phyloP scores from a whole-genome alignment of 2,888 invertebrate species.

The Scaptomyza caliginosa region DNA sequence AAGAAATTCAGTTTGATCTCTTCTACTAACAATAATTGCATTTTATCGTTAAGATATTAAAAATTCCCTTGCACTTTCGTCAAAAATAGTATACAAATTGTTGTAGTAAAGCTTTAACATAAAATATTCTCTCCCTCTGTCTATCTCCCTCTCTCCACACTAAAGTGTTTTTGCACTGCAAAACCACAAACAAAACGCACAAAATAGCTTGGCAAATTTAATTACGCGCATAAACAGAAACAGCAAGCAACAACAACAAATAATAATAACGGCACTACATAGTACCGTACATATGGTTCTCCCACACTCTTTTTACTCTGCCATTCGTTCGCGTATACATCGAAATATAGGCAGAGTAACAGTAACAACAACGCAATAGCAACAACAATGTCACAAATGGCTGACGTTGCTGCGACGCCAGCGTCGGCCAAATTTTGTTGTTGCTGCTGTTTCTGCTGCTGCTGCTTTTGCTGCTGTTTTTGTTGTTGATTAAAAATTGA shows the following conservation, averaged over 20 bases:
- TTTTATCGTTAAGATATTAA: too few relatives aligned
- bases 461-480: slow-evolving; percentile 20
- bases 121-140: neutral
- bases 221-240: slow-evolving; percentile 61
- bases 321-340: neutral
- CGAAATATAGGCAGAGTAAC: slow-evolving; percentile 8
- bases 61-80: neutral
- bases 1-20: too few relatives aligned
- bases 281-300: neutral
- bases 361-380: slow-evolving; percentile 3
- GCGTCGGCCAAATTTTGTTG: slow-evolving; percentile 12
- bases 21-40: too few relatives aligned
- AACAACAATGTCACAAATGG: slow-evolving; percentile 39
- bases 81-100: neutral
- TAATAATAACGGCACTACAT: slow-evolving; percentile 1
- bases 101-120: neutral
- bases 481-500: slow-evolving; percentile 74
- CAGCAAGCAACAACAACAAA: slow-evolving; percentile 33
- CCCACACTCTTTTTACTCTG: neutral
- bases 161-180: slow-evolving; percentile 25
- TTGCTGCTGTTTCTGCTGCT: too few relatives aligned
- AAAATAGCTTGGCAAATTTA: slow-evolving; percentile 64
- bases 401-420: slow-evolving; percentile 27
- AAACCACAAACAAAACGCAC: slow-evolving; percentile 41
- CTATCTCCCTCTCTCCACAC: neutral